Base-by-base conservation (phyloP, 2,888 invertebrate genomes). In the Drosophila birchii region DNA sequence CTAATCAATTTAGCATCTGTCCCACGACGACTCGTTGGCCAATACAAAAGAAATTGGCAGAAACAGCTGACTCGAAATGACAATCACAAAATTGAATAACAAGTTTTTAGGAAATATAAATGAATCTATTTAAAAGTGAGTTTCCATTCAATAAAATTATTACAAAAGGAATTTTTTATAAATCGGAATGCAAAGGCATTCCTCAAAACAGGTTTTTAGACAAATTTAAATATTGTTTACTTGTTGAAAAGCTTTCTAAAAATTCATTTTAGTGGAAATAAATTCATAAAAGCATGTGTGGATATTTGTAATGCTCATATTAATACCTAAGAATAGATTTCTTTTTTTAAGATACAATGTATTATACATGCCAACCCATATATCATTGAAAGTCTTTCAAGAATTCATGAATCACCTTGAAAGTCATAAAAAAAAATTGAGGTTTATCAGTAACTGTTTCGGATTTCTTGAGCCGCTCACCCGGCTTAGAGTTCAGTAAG, bases 401-500 rank as follows among this genome's bases (percentile, higher is more conserved):
- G n/a, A 23, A 57, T 7, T 23, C 12, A 23, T 60, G 57, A 57
- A 29, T 60, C 57, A 60, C 32, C 29, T 51, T 20, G 20, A 9
- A 16, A 14, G 32, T 14, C 4, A 32, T 14, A 32, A 14, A 12
- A 29, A 49, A 32, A n/a, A 20, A n/a, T n/a, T 32, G 39, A 26
- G 32, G 12, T 32, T n/a, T 34, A 12, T 63, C 26, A n/a, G 12
- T 61, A 49, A 61, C 47, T 38, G 62, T 62, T 34, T 61, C 61
- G 18, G 16, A 45, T 60, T 64, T 51, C 34, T 29, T n/a, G 23
- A 41, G 63, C 14, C 29, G 9, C 32, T 32, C 51, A 34, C 9
- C 14, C 39, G 32, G 34, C 45, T 56, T 55, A 56, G 67, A 67
- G 67, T 67, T 67, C 55, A 12, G 34, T 18, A 38, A 39, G 18